phyloP scores from a whole-genome alignment of 2,888 invertebrate species.

The Luperina testacea region DNA sequence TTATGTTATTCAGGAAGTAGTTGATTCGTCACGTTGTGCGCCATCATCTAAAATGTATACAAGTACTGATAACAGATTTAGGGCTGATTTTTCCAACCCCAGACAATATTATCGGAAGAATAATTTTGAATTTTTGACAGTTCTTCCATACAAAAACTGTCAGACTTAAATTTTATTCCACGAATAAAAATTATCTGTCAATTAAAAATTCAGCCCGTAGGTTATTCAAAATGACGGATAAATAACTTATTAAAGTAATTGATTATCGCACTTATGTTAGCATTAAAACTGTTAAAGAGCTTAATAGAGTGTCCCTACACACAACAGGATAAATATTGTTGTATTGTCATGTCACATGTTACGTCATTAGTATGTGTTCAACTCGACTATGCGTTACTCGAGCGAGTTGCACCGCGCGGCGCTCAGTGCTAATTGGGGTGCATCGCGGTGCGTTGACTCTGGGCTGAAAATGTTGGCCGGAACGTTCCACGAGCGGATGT shows the following conservation, averaged over 20 bases:
- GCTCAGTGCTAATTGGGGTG: constrained; percentile 68
- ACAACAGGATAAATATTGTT: constrained; percentile 14
- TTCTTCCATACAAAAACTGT: no score
- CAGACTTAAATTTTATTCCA: no score
- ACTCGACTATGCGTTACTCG: constrained; percentile 29
- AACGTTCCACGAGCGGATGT: constrained; percentile 81
- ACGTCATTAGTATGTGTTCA: constrained; percentile 17
- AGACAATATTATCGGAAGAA: no score
- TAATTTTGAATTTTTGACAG: no score
- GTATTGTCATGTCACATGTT: constrained; percentile 19
- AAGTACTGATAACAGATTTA: constrained; percentile 39
- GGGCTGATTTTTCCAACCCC: no score
- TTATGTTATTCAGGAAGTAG: constrained; percentile 38
- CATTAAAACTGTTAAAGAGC: constrained; percentile 23
- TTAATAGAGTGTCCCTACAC: constrained; percentile 5
- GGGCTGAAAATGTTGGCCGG: constrained; percentile 73
- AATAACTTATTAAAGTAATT: constrained; percentile 16
- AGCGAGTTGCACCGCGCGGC: constrained; percentile 35
- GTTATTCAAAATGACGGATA: constrained; percentile 48
- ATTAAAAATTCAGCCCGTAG: no score
- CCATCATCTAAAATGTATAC: constrained; percentile 34
- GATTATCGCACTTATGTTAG: constrained; percentile 15
- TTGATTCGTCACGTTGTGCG: constrained; percentile 27
- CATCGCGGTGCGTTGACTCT: constrained; percentile 75
- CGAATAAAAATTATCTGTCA: no score